Base-by-base conservation (phyloP, 1,140 invertebrate genomes). In the Drepana arcuata region DNA sequence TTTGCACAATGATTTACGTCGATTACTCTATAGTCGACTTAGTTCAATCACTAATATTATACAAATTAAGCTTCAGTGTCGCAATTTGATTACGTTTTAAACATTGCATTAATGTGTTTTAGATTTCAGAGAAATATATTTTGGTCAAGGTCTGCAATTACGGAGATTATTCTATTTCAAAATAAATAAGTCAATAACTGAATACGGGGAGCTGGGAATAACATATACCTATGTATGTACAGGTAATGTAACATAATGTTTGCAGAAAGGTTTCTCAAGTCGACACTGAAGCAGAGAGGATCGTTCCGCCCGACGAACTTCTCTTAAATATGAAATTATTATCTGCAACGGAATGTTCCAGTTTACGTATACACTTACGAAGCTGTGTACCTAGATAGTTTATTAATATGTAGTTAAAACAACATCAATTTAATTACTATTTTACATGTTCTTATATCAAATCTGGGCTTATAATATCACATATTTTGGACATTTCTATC, bases 391-490 rank as follows among this genome's bases (percentile, higher is more conserved):
- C 32, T 49, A 40, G 40, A 37, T 27, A 31, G 43, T 53, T 45
- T 33, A 18, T 42, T 57, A 54, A 48, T 58, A 53, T 56, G 44
- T 55, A 55, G 34, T 48, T 57, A 61, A 68, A 54, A 75, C 65
- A 60, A 79, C 74, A 79, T 73, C 63, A 55, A 77, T 63, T 59
- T 58, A 66, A n/a, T n/a, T n/a, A n/a, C n/a, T 72, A 65, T 62
- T 57, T 64, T 65, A 75, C 64, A 73, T 56, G 46, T 58, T 56
- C 48, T 55, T 52, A 52, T 33, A 49, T 59, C 51, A 48, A 71
- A 47, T 65, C 66, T 70, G 69, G 66, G 68, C 65, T 77, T 77
- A 77, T 69, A 78, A 80, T 81, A 81, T 81, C 77, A 81, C 77
- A 81, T 60, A 69, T 67, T 66, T 58, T 46, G 67, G 66, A 73